Conservation (phyloP, 2,888 invertebrate species). For the Dioctria rufipes region DNA sequence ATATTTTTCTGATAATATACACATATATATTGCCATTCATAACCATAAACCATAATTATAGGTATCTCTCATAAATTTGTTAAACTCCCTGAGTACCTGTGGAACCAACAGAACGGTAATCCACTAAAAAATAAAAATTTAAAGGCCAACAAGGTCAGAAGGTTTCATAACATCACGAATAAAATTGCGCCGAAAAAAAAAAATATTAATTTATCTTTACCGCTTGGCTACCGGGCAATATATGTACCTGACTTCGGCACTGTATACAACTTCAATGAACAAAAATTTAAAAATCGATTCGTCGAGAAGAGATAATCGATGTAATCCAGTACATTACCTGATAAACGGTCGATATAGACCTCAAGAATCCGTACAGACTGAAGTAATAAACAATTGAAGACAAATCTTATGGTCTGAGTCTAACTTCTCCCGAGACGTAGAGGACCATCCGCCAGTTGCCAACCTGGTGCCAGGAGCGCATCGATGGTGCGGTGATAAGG, state of each 20-base stretch:
- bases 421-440: too few species aligned
- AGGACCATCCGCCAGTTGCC: not conserved
- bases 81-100: too few species aligned
- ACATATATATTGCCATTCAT: too few species aligned
- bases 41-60: too few species aligned
- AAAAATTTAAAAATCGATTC: constrained; percentile 16
- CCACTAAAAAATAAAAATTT: not conserved
- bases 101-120: too few species aligned
- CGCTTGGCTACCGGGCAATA: constrained; percentile 27
- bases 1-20: too few species aligned
- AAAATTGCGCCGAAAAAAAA: constrained; percentile 1
- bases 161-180: constrained; percentile 29
- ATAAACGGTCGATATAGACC: constrained; percentile 10
- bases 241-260: not conserved
- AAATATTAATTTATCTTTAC: not conserved
- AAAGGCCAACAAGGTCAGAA: constrained; percentile 23
- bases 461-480: not conserved
- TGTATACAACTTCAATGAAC: not conserved
- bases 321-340: constrained; percentile 36
- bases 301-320: constrained; percentile 20
- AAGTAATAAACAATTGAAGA: not conserved
- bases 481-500: constrained; percentile 8
- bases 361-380: not conserved
- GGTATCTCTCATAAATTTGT: too few species aligned
- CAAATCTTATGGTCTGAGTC: not conserved